Conservation (phyloP, 2,888 invertebrate genomes). For the Gymnocheta viridis region DNA sequence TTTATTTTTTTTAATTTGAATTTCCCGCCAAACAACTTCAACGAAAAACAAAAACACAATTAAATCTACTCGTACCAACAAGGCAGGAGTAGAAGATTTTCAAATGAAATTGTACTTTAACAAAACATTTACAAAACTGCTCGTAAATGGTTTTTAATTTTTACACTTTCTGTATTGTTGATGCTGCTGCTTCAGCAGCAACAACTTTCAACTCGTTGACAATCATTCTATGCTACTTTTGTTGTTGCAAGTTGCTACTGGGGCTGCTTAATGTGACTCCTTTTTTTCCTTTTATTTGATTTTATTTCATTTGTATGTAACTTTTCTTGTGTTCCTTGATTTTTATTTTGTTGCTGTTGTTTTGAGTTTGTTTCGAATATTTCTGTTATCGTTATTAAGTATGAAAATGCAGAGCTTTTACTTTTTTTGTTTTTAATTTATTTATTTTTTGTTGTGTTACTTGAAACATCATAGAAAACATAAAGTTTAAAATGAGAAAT, state of each 20-base stretch:
- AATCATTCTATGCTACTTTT: conserved; percentile 61
- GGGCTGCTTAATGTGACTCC: conserved; percentile 19
- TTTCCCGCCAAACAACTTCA: conserved; percentile 60
- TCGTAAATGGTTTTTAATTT: conserved; percentile 65
- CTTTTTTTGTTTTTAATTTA: neutral
- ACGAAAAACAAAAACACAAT: conserved; percentile 21
- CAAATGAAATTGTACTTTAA: conserved; percentile 2
- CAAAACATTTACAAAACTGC: conserved; percentile 61
- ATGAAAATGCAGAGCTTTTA: conserved; percentile 64
- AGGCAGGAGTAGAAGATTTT: neutral
- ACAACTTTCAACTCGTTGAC: conserved; percentile 64
- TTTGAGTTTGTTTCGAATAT: conserved; percentile 34
- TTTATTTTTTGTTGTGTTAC: neutral
- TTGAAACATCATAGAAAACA: conserved; percentile 28
- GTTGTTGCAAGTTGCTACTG: conserved; percentile 45
- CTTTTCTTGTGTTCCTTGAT: conserved; percentile 27
- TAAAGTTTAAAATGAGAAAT: conserved; percentile 64
- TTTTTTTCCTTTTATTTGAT: conserved; percentile 13
- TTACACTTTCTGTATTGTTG: conserved; percentile 51
- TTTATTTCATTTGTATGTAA: conserved; percentile 50
- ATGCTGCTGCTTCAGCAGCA: neutral
- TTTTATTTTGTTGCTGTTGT: neutral
- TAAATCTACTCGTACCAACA: neutral
- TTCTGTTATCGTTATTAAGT: conserved; percentile 50
- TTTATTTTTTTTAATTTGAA: conserved; percentile 59